Evolutionary conservation across 2,797 vertebrate species (phyloP), one percentile per base, ranked within the genome.

Genomic region (Hippopotamyrus pictus): DNA sequence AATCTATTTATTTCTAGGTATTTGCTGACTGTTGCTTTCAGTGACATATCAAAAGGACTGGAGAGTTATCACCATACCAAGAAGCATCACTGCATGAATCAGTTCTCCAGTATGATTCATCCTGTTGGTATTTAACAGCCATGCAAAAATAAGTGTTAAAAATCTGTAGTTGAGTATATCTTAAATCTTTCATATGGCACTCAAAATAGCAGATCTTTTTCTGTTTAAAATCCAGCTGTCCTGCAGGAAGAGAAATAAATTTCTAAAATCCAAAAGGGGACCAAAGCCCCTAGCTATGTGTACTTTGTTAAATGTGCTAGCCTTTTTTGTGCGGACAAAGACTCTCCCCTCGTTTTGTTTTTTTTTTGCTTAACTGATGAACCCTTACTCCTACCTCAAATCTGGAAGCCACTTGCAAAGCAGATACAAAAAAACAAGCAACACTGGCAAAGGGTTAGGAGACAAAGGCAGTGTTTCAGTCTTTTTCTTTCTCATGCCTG

Each of bases 391-490:
- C 53, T 22, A n/a, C 41, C 37, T 73, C 65, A 73, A 96, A 97
- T 96, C 91, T 95, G 95, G 95, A 96, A 96, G 95, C 95, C 94
- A 95, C 92, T 94, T 94, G 94, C 95, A 96, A 94, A 95, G 94
- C 95, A 94, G 95, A 94, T 94, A 94, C 93, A 92, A 91, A 93
- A 91, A 91, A 93, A 91, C 91, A 91, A 94, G 91, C 92, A 92
- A 92, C 86, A 90, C 86, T 94, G 91, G 65, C 0, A 69, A 88
- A 93, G 90, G 92, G 33, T 90, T 91, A 92, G 94, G 93, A 94
- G 93, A 94, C 93, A 92, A 95, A 92, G 92, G 94, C 53, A 85
- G 48, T 62, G 79, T 29, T 25, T 53, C 54, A 37, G 14, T 76
- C 5, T 89, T 90, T 94, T 92, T 94, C 73, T 29, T 11, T 91